These are phyloP conservation scores for Monopis laevigella DNA, from an alignment of 2,888 invertebrate species.

Conservation along the genomic window DNA sequence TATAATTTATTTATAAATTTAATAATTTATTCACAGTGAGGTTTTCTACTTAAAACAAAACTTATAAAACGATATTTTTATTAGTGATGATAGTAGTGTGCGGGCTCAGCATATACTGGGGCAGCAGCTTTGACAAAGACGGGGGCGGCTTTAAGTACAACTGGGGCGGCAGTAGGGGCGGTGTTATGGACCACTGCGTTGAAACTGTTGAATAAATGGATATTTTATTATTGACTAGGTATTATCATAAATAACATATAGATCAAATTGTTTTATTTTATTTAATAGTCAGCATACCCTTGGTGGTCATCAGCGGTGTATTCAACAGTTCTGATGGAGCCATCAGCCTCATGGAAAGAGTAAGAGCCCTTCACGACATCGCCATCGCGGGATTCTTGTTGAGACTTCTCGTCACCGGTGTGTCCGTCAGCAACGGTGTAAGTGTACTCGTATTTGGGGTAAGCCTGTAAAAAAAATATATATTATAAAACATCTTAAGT, in stretches of 20 bases:
- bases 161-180: constrained; percentile 34
- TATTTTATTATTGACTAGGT: no score
- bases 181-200: constrained; percentile 47
- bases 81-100: constrained; percentile 30
- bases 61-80: constrained; percentile 13
- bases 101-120: constrained; percentile 26
- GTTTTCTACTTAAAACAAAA: no score
- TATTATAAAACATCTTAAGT: background rate
- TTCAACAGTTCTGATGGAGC: constrained; percentile 63
- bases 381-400: constrained; percentile 61
- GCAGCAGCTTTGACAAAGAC: no score
- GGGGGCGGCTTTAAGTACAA: constrained; percentile 23
- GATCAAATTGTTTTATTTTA: no score
- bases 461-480: constrained; percentile 29
- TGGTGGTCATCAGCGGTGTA: constrained; percentile 63
- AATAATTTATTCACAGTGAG: no score
- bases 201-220: constrained; percentile 27
- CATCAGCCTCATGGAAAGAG: constrained; percentile 64
- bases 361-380: constrained; percentile 64
- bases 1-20: no score
- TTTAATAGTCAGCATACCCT: constrained; percentile 27
- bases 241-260: no score
- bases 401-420: constrained; percentile 66
- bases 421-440: constrained; percentile 66
- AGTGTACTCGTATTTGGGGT: constrained; percentile 58